phyloP scores from a whole-genome alignment of 2,113 vertebrate species.

The zebrafish (Danio rerio) region DNA sequence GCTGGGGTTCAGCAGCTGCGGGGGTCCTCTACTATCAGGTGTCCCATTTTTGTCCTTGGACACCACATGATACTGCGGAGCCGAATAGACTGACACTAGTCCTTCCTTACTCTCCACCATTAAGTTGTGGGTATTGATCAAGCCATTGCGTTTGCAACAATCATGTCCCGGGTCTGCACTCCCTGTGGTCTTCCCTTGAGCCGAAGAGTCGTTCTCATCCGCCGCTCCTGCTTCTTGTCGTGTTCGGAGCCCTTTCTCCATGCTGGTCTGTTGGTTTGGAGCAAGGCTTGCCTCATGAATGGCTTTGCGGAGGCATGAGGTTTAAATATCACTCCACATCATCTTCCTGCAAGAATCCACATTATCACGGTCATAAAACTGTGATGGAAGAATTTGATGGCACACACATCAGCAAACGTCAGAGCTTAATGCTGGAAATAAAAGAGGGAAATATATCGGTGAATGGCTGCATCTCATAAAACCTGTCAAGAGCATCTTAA shows the following conservation, averaged over 20 bases:
- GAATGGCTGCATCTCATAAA: not conserved
- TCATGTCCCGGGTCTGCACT: slow-evolving; percentile 64
- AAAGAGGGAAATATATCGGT: too few species aligned
- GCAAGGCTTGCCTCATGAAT: slow-evolving; percentile 61
- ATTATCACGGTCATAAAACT: slow-evolving; percentile 12
- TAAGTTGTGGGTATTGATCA: slow-evolving; percentile 87
- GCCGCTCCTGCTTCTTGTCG: slow-evolving; percentile 68
- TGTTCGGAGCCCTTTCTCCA: slow-evolving; percentile 57
- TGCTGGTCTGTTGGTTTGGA: slow-evolving; percentile 49
- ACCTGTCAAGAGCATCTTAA: not conserved
- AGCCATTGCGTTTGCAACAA: slow-evolving; percentile 79
- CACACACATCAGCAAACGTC: not conserved
- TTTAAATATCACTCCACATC: slow-evolving; percentile 16
- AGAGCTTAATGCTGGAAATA: not conserved
- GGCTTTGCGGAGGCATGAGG: slow-evolving; percentile 58
- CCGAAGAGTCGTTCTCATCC: slow-evolving; percentile 71
- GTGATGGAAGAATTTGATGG: not conserved
- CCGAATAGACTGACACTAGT: slow-evolving; percentile 82
- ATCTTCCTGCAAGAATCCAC: slow-evolving; percentile 55
- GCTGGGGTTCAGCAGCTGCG: slow-evolving; percentile 88
- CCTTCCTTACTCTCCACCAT: slow-evolving; percentile 81
- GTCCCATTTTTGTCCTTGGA: slow-evolving; percentile 67
- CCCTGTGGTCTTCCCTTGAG: slow-evolving; percentile 63
- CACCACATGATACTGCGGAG: slow-evolving; percentile 80
- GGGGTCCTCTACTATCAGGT: slow-evolving; percentile 70